phyloP scores from a whole-genome alignment of 2,888 invertebrate species.

The Euphydryas editha region DNA sequence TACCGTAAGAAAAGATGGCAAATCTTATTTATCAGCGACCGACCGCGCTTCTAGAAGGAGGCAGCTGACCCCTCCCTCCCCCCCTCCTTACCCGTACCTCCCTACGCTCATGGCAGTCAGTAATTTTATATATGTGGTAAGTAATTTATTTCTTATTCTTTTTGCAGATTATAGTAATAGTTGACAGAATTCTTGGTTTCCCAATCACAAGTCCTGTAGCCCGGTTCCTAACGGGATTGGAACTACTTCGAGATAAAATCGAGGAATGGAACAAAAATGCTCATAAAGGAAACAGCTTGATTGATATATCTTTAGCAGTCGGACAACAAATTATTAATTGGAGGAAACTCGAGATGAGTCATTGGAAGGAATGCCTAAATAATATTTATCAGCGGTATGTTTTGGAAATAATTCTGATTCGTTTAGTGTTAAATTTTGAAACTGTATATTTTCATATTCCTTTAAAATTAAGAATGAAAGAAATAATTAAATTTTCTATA shows the following conservation, averaged over 20 bases:
- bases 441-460: no score
- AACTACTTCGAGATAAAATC: constrained; percentile 92
- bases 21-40: no score
- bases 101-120: no score
- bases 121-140: background rate
- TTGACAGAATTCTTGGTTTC: constrained; percentile 87
- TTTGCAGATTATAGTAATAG: constrained; percentile 86
- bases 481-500: no score
- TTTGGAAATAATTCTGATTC: background rate
- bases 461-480: no score
- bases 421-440: background rate
- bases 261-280: constrained; percentile 97
- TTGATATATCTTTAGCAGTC: constrained; percentile 87
- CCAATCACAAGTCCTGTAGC: constrained; percentile 92
- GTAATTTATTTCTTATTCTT: background rate
- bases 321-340: constrained; percentile 94
- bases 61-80: no score
- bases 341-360: constrained; percentile 94
- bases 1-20: no score
- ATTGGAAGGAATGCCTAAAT: constrained; percentile 93
- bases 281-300: constrained; percentile 92
- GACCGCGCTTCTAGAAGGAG: no score
- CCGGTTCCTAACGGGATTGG: constrained; percentile 94
- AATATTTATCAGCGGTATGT: constrained; percentile 84
- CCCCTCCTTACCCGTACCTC: no score